Base-by-base conservation (phyloP, 1,140 invertebrate genomes). In the Carposina sasakii region DNA sequence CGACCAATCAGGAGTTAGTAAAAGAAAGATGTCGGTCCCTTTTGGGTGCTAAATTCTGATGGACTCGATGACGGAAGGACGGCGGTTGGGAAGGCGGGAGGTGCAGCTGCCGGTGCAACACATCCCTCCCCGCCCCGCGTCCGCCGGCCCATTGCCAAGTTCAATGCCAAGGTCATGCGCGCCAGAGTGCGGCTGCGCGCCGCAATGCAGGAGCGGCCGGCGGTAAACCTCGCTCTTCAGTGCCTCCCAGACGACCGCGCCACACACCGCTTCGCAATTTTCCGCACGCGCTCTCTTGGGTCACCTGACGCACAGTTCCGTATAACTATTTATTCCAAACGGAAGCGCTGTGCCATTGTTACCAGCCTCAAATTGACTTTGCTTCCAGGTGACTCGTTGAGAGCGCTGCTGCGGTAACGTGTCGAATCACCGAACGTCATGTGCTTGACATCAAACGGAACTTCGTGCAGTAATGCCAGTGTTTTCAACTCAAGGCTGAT, bases 111-210 rank as follows among this genome's bases (percentile, higher is more conserved):
- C 58, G 56, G 57, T 39, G 52, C 19, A 53, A 52, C 55, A 40
- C 57, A 41, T 47, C 48, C 53, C 36, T 17, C 34, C 43, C 57
- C 65, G 47, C 44, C 60, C 51, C 48, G 48, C 61, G 51, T 66
- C 60, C 71, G 55, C 59, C 72, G 63, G 71, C 67, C 67, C 70
- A 76, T 75, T 76, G 76, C 84, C 85, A 87, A 87, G 86, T 87
- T 87, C 85, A 87, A 82, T 87, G 86, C 83, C 85, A 87, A 87
- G 86, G 86, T 86, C 82, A 85, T 85, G 85, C 81, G 74, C 75
- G 72, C 65, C 68, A 65, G 69, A 75, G 70, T 85, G 85, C 85
- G 74, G 70, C 78, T 86, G 86, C 85, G 73, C 76, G 76, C 81
- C 81, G 82, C 83, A 85, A 76, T 86, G 85, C 85, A 86, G 82